Base-by-base conservation (phyloP, 2,888 invertebrate genomes). In the Mongoloraphidia duomilia region DNA sequence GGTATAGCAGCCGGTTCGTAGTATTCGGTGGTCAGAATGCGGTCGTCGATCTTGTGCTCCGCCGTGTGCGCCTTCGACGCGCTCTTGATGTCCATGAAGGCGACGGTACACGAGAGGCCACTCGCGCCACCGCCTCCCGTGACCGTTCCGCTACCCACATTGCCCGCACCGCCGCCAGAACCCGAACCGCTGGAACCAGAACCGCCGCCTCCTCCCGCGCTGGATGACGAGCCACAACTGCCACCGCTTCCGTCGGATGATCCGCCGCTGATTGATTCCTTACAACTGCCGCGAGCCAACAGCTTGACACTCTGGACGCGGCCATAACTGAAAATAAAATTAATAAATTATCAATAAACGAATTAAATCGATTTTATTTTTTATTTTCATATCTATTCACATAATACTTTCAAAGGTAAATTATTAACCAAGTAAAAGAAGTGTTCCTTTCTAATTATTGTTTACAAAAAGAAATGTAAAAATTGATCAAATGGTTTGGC, bases 221-320 rank as follows among this genome's bases (percentile, higher is more conserved):
- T 92, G 92, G 76, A 93, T 92, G 77, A 89, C 90, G 77, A 92
- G 69, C 70, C 67, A 68, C 73, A 64, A 65, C 57, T 68, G 56
- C 58, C 65, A 64, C 71, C 66, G 69, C 64, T 69, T 54, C 60
- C 60, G 34, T 56, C 56, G 55, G 63, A 64, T 63, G 68, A 67
- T 69, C 67, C 69, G 65, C 71, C 65, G 59, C 33, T 43, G 14
- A 17, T 55, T 35, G 44, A 36, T 34, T 48, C 48, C 43, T 48
- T 48, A 43, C 48, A 43, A 17, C 43, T 37, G 69, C 70, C 67
- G 68, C 73, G 72, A 61, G 84, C 80, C 79, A 91, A 79, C 73
- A 92, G 77, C 76, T 90, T 91, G 78, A 91, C 90, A 80, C 88
- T 92, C 78, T 93, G 93, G 76, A 93, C 92, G 77, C 90, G 90